Conservation (phyloP, 2,888 invertebrate genomes). For the Heteromurus nitidus region DNA sequence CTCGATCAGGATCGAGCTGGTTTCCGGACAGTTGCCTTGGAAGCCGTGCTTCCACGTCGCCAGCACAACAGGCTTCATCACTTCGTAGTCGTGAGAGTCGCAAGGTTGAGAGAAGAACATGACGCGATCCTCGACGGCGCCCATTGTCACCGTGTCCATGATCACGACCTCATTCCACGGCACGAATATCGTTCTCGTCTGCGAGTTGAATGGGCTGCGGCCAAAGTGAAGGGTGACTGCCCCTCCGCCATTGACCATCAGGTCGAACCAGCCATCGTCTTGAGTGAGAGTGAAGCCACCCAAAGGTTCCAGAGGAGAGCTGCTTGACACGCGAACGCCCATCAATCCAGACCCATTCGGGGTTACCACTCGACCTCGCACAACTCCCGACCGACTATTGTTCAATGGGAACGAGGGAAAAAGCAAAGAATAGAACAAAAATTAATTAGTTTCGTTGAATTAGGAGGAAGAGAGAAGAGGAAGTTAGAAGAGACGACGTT, state of each 20-base stretch:
- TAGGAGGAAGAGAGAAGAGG: too few relatives aligned
- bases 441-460: not conserved
- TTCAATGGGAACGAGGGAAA: too few relatives aligned
- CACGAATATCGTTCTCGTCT: conserved; percentile 90
- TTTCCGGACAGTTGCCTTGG: conserved; percentile 95
- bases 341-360: conserved; percentile 93
- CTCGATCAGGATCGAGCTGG: conserved; percentile 91
- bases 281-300: conserved; percentile 96
- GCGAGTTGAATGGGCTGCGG: conserved; percentile 90
- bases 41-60: conserved; percentile 97
- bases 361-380: conserved; percentile 95
- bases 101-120: conserved; percentile 85
- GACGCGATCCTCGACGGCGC: conserved; percentile 85
- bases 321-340: conserved; percentile 96
- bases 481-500: not conserved
- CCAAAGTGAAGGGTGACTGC: conserved; percentile 97
- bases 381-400: conserved; percentile 94
- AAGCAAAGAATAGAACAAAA: not conserved
- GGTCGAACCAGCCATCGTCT: conserved; percentile 97
- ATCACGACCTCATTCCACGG: conserved; percentile 98
- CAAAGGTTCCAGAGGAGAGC: conserved; percentile 82
- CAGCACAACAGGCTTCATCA: conserved; percentile 93
- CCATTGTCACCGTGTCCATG: conserved; percentile 90
- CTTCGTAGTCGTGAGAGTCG: conserved; percentile 90
- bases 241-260: conserved; percentile 99